phyloP scores from a whole-genome alignment of 2,888 invertebrate species.

The Stenodema calcarata region DNA sequence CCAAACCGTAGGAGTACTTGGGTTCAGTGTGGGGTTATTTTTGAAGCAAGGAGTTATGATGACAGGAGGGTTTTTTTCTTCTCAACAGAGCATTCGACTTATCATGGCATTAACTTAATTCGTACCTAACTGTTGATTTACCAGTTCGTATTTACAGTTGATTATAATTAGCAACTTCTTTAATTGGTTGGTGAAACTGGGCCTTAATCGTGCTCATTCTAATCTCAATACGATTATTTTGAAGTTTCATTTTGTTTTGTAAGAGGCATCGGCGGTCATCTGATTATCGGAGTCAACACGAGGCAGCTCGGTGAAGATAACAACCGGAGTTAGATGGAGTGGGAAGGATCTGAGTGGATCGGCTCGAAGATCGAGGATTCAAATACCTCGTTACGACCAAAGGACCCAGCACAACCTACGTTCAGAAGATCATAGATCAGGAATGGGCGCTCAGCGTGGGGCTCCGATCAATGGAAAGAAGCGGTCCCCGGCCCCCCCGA shows the following conservation, averaged over 20 bases:
- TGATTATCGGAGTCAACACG: background rate
- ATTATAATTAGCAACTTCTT: no score
- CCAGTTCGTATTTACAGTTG: no score
- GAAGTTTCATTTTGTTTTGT: background rate
- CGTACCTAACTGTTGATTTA: no score
- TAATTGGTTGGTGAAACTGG: no score
- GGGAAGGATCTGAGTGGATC: background rate
- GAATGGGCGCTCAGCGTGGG: slow-evolving; percentile 26
- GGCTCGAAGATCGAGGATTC: background rate
- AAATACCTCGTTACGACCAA: background rate
- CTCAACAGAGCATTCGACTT: no score
- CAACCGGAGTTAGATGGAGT: background rate
- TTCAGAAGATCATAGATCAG: slow-evolving; percentile 31
- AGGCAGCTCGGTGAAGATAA: background rate
- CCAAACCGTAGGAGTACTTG: no score
- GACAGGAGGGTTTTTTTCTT: no score
- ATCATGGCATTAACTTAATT: no score
- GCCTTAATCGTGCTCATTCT: no score
- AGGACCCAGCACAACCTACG: background rate
- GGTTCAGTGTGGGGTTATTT: no score
- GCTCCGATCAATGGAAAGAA: slow-evolving; percentile 11
- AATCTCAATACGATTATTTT: no score
- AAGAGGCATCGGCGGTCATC: background rate
- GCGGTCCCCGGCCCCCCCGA: background rate
- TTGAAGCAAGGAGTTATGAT: no score